Percentiles rank a stretch among this genome's conserved stretches.
These are phyloP conservation scores for Diabrotica balteata DNA, from an alignment of 2,888 invertebrate species.

Conservation along the genomic window DNA sequence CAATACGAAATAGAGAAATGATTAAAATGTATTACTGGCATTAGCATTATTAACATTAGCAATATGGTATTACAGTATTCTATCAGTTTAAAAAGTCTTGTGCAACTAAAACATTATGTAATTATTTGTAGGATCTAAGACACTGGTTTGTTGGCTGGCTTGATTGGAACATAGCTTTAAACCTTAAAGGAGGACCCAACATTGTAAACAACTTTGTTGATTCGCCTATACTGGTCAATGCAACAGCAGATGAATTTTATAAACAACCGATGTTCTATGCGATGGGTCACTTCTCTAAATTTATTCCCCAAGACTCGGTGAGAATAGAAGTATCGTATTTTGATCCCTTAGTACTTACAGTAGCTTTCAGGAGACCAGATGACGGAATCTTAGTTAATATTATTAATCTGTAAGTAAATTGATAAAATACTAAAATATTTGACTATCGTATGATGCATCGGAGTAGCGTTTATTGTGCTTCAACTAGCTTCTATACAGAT, in stretches of 20 bases:
- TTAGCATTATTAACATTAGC: no score
- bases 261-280: conserved; percentile 91
- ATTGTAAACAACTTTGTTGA: conserved; percentile 82
- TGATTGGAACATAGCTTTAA: conserved; percentile 88
- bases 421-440: background rate
- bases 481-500: no score
- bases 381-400: conserved; percentile 60
- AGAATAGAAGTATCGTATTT: conserved; percentile 52
- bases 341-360: conserved; percentile 55
- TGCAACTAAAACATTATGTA: background rate
- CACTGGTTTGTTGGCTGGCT: conserved; percentile 85
- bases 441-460: no score
- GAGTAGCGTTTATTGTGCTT: no score
- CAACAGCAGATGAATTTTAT: conserved; percentile 73
- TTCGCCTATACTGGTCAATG: conserved; percentile 75
- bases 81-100: no score
- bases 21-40: no score
- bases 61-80: no score
- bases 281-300: conserved; percentile 77
- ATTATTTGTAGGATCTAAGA: conserved; percentile 67
- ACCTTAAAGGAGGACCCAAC: conserved; percentile 80
- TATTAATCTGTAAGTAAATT: conserved; percentile 63
- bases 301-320: conserved; percentile 69
- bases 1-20: no score
- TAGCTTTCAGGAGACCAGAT: conserved; percentile 65